A percentile compares a stretch with the other conserved stretches of the same genome.
phyloP scores from a whole-genome alignment of 2,113 vertebrate genomes.

The Protomyctophum bolini region DNA sequence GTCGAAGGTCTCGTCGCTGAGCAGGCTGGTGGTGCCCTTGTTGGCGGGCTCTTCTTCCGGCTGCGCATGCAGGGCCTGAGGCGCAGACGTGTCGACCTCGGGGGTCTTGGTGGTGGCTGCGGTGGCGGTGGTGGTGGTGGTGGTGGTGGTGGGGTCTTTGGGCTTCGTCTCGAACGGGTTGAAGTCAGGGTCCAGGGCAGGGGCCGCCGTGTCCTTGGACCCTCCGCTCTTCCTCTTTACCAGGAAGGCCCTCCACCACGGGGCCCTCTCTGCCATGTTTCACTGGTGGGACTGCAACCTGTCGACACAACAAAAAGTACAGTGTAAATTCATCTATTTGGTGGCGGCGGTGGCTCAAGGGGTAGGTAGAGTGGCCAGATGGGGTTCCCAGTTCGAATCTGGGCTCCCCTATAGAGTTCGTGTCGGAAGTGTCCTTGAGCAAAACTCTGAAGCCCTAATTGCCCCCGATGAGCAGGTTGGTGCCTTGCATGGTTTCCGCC shows the following conservation, averaged over 20 bases:
- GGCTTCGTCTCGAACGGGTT: slow-evolving; percentile 57
- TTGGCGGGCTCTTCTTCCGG: slow-evolving; percentile 44
- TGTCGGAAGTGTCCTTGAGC: too few relatives aligned
- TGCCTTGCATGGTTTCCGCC: too few relatives aligned
- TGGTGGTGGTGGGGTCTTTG: slow-evolving; percentile 7
- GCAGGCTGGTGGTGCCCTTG: slow-evolving; percentile 44
- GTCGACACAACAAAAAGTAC: slow-evolving; percentile 6
- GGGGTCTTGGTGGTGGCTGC: slow-evolving; percentile 20
- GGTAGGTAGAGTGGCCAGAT: not conserved
- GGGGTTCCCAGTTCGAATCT: too few relatives aligned
- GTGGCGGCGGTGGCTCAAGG: too few relatives aligned
- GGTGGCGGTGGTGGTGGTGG: not conserved
- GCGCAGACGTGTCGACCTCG: not conserved
- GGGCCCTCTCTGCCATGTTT: slow-evolving; percentile 74
- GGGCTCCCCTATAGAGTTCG: too few relatives aligned
- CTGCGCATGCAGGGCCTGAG: not conserved
- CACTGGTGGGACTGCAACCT: slow-evolving; percentile 23
- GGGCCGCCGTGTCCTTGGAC: slow-evolving; percentile 16
- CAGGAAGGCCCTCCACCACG: slow-evolving; percentile 78
- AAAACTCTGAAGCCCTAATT: too few relatives aligned
- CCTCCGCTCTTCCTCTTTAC: slow-evolving; percentile 62
- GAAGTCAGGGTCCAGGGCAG: slow-evolving; percentile 42
- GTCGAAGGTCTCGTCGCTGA: slow-evolving; percentile 63
- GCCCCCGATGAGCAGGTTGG: too few relatives aligned
- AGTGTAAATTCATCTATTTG: not conserved